Evolutionary conservation across 2,113 vertebrate species (phyloP), one percentile per base, ranked within the genome.

Genomic region (Serilophus lunatus): DNA sequence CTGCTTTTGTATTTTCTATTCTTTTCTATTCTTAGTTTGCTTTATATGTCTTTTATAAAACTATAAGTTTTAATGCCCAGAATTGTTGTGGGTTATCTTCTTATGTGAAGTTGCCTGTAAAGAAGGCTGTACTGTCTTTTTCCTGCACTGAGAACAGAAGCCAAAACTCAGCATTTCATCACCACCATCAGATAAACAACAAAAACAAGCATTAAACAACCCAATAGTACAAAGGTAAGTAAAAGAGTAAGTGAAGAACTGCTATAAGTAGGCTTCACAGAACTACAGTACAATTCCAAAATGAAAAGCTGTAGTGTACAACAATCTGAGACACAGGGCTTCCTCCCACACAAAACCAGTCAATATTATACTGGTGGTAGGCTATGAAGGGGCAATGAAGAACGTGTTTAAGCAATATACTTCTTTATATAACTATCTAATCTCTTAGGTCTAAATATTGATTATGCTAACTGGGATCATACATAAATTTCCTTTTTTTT

Each of bases 181-280:
- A 35, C 15, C 28, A 49, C 5, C 23, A 56, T 12, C 35, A 64
- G 19, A 22, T 29, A 66, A 70, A 53, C 12, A 36, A 54, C 5
- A 23, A 42, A 78, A 72, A 40, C 24, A 45, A 14, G 5, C 33
- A 45, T 18, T 66, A 45, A 20, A 42, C 3, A 51, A 16, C 10
- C 12, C 5, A 3, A 9, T 40, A 76, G 45, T 7, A 78, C 10
- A 51, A 56, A 87, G 18, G 6, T 24, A 78, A 69, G 36, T 53
- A 70, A 75, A 74, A 56, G 9, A 79, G 2, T 14, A 77, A 79
- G 14, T 66, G 17, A 90, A 12, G 24, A 92, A 71, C 5, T 3
- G 4, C 57, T 0, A 0, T 15, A 61, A 25, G 28, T 11, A 64
- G 17, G 22, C 8, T 57, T 10, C 25, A 57, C 7, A 40, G n/a